These are phyloP conservation scores for Ursus arctos DNA, from an alignment of 2,113 vertebrate genomes.

Conservation along the genomic window DNA sequence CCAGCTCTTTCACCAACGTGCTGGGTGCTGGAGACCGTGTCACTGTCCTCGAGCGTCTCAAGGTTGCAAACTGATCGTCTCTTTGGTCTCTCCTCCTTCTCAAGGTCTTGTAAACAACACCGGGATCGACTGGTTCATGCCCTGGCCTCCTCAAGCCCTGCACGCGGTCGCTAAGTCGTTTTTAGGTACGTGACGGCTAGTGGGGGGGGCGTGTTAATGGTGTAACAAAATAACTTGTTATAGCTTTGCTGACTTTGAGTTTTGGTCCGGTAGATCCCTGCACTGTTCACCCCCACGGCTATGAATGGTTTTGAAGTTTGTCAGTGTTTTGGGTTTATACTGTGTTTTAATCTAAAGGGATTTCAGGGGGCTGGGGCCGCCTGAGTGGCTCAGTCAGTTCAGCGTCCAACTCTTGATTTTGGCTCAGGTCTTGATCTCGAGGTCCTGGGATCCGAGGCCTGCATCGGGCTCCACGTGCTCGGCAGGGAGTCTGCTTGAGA, in stretches of 20 bases:
- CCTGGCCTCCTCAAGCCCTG: conserved; percentile 96
- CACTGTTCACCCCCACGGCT: fast-evolving
- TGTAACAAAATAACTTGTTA: fast-evolving
- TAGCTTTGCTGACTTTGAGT: neutral
- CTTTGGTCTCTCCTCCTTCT: conserved; percentile 29
- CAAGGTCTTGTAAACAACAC: conserved; percentile 98
- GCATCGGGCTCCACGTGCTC: neutral
- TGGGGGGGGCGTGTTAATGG: fast-evolving
- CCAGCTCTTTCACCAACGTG: fast-evolving
- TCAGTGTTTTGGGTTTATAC: neutral
- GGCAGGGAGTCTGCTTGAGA: neutral
- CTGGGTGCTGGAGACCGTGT: fast-evolving
- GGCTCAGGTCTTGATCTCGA: neutral
- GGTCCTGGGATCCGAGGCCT: neutral
- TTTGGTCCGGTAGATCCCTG: neutral
- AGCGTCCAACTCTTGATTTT: neutral
- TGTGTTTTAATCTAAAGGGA: neutral
- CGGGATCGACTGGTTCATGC: conserved; percentile 98
- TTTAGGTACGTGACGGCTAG: conserved; percentile 88
- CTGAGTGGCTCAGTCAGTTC: neutral
- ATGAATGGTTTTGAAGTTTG: neutral
- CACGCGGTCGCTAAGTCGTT: conserved; percentile 95
- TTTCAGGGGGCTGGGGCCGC: neutral
- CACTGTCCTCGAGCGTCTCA: fast-evolving
- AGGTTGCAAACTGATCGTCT: neutral